phyloP scores from a whole-genome alignment of 2,797 vertebrate species.

The Sarcoramphus papa region DNA sequence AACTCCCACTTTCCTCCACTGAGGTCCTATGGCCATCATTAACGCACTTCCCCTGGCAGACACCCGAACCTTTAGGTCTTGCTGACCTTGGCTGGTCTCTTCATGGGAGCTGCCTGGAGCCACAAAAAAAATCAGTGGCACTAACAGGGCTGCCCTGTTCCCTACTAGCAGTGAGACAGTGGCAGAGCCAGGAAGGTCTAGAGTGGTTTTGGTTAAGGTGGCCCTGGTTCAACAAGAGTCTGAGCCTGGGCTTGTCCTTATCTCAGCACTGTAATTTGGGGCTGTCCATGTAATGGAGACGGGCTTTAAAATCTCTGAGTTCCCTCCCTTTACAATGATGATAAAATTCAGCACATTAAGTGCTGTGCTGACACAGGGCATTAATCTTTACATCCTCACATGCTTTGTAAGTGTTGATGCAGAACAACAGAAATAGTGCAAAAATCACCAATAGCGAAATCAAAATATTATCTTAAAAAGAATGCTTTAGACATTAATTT shows the following conservation, averaged over 20 bases:
- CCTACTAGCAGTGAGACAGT: background rate
- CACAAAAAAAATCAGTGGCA: background rate
- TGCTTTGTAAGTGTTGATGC: background rate
- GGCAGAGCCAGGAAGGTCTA: background rate
- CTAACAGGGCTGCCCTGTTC: background rate
- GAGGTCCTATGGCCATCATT: background rate
- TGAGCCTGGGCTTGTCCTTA: background rate
- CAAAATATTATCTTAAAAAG: background rate
- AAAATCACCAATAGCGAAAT: background rate
- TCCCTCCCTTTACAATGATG: background rate
- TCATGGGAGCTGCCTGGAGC: background rate
- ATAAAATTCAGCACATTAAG: background rate
- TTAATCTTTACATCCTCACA: background rate
- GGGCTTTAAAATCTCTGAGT: background rate
- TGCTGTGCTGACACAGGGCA: background rate
- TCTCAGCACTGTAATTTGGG: background rate
- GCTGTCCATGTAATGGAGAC: background rate
- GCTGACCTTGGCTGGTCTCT: accelerated
- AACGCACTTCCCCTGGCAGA: background rate
- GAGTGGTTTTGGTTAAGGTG: background rate
- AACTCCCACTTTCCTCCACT: background rate
- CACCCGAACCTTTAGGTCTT: background rate
- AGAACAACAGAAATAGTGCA: background rate
- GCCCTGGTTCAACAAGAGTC: background rate
- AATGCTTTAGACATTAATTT: background rate